Evolutionary conservation across 2,113 vertebrate species (phyloP), one percentile per base, ranked within the genome.

Genomic region (Tapirus terrestris): DNA sequence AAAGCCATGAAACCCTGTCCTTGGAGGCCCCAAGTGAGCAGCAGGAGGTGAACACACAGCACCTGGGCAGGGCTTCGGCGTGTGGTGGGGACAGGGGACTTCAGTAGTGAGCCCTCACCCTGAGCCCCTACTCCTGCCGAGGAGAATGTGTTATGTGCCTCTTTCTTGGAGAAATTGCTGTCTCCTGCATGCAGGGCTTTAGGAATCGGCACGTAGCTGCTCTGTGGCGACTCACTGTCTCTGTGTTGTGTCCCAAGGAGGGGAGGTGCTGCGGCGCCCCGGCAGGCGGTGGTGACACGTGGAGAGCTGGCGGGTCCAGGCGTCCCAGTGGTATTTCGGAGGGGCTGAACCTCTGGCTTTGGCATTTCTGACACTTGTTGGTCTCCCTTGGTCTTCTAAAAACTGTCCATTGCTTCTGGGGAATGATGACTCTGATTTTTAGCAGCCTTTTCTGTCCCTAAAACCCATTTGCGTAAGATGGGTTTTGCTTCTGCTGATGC

Each of bases 401-500:
- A 39, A 63, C 98, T 90, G 2, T 95, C 83, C 77, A 4, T 93
- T 94, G 63, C 96, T 96, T 92, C 94, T 79, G 97, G 97, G 96
- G 85, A 58, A 68, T 72, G 83, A 89, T 85, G 96, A 97, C 91
- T 95, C 97, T 97, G 56, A 90, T 97, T 98, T 99, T 99, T 99
- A 99, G 99, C 99, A 99, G 99, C 99, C 99, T 99, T 98, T 98
- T 99, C 98, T 98, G 79, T 98, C 98, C 98, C 97, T 93, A 67
- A 89, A 96, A 97, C 97, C 98, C 98, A 98, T 98, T 98, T 73
- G 60, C 68, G 10, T 45, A 48, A 73, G 94, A 98, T 99, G 98
- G 98, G 98, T 98, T 98, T 98, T 92, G 97, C 97, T 98, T 99
- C 97, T 96, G 96, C 96, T 97, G 94, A 95, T 94, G 83, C 97